Conservation (phyloP, 2,797 vertebrate species). For the Ceryle rudis region DNA sequence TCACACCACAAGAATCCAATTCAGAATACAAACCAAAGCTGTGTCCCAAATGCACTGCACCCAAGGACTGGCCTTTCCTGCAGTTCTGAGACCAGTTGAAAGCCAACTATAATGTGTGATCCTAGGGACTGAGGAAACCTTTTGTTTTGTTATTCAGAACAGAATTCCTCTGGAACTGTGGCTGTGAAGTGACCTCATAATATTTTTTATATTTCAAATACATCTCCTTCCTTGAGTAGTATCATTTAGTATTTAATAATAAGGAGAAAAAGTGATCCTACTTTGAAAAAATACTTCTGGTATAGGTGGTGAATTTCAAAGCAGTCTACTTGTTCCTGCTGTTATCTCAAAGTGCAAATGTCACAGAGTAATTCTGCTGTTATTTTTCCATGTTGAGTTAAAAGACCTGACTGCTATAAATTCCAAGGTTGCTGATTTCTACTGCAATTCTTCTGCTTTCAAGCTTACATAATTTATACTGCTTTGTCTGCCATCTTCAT, state of each 20-base stretch:
- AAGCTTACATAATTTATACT: conserved; percentile 69
- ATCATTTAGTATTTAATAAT: conserved; percentile 14
- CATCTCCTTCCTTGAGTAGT: neutral
- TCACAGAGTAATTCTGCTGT: conserved; percentile 63
- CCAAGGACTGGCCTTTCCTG: neutral
- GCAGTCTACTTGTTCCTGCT: conserved; percentile 13
- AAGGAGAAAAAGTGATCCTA: conserved; percentile 2
- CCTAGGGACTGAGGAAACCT: neutral
- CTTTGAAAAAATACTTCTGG: conserved; percentile 23
- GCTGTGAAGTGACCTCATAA: neutral
- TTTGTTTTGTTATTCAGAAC: neutral
- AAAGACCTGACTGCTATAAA: conserved; percentile 50
- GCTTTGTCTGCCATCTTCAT: conserved; percentile 55
- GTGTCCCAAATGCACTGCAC: neutral
- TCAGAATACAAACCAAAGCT: neutral
- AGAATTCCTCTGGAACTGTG: neutral
- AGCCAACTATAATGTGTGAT: neutral
- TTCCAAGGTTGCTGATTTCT: conserved; percentile 64
- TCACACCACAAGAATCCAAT: neutral
- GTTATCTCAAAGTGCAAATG: conserved; percentile 10
- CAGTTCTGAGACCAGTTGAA: neutral
- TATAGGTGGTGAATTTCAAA: conserved; percentile 62
- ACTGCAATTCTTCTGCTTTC: neutral
- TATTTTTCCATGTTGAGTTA: conserved; percentile 42
- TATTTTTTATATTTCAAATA: neutral